Evolutionary conservation across 2,888 invertebrate species (phyloP), one percentile per base, ranked within the genome.

Genomic region (Thecophora atra): DNA sequence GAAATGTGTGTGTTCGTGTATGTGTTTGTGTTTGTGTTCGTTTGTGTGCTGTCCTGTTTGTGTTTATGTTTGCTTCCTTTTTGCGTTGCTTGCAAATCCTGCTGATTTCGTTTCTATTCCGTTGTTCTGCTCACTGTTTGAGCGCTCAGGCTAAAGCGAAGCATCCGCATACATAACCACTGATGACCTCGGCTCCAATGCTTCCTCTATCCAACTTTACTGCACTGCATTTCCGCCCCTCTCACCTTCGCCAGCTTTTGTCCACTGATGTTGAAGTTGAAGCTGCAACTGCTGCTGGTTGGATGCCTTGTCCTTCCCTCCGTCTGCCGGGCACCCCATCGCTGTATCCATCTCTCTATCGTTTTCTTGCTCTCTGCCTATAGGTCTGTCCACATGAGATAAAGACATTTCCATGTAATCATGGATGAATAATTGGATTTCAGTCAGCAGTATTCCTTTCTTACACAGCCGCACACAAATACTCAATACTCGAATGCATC

Each of bases 371-470:
- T 2, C 13, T 28, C 26, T 58, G 28, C 15, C 28, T 26, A 3
- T 58, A 64, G 72, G 76, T 77, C 64, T 70, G 77, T 77, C 63
- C 65, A 70, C 72, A 72, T 76, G 73, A 73, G 77, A 79, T 79
- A 78, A 79, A 77, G 78, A 77, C 74, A 78, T 78, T 78, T 77
- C 77, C 77, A 77, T 78, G 78, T 78, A 79, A 78, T 78, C 79
- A 79, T 78, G 77, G 78, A 78, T 79, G 77, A 79, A 78, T 79
- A 79, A 79, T 79, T 79, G 77, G 77, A 78, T 79, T 79, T 75
- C 73, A 78, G 77, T 76, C 74, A 58, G 64, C 71, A 71, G 58
- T 58, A 30, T 71, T 58, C 71, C 65, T 26, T 51, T 42, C 63
- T 56, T 17, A 52, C 37, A 37, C 19, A 69, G 58, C 60, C 44